These are phyloP conservation scores for Synergus itoensis DNA, from an alignment of 2,888 invertebrate genomes.

Conservation along the genomic window DNA sequence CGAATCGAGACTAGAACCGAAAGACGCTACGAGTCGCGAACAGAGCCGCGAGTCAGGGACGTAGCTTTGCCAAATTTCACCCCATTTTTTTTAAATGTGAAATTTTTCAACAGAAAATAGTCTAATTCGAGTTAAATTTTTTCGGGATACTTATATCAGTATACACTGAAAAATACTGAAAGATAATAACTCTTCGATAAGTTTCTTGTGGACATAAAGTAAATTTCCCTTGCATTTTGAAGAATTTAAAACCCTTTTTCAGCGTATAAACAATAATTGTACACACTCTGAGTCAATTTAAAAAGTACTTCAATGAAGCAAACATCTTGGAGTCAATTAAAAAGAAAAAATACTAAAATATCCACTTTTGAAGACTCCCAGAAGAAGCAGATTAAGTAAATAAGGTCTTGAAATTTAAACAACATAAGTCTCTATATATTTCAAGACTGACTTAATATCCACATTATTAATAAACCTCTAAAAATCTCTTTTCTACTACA, in stretches of 20 bases:
- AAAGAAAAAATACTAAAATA: background rate
- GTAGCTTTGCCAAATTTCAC: conserved; percentile 1
- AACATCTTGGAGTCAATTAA: background rate
- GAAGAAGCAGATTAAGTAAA: background rate
- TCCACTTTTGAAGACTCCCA: background rate
- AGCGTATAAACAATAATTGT: background rate
- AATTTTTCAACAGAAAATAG: background rate
- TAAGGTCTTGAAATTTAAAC: background rate
- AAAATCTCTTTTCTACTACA: background rate
- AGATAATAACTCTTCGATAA: background rate
- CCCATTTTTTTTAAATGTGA: background rate
- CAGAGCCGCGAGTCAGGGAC: conserved; percentile 59
- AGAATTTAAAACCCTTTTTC: background rate
- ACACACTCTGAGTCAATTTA: background rate
- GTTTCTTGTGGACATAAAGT: background rate
- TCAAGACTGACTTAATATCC: background rate
- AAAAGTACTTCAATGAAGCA: background rate
- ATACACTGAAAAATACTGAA: background rate
- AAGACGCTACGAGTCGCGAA: conserved; percentile 69
- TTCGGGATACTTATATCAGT: background rate
- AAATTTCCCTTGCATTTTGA: background rate
- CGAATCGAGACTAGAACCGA: conserved; percentile 62
- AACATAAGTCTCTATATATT: background rate
- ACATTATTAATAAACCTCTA: too few relatives aligned
- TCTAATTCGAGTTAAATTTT: background rate